phyloP scores from a whole-genome alignment of 2,113 vertebrate species.

The Oncorhynchus kisutch region DNA sequence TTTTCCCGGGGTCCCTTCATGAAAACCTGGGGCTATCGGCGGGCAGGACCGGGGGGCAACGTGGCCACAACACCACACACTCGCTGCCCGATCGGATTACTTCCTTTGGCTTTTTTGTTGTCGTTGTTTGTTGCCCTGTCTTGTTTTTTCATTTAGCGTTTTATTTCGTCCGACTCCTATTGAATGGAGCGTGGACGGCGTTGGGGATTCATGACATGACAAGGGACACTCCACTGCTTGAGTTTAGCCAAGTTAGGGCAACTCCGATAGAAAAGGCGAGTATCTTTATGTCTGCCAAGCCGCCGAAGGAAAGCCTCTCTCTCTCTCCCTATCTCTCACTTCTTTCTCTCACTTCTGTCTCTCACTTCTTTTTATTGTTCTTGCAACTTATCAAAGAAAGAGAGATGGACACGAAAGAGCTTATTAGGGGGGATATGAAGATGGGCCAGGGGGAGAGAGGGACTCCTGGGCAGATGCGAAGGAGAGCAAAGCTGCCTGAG shows the following conservation, averaged over 20 bases:
- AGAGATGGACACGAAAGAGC: conserved; percentile 77
- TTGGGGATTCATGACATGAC: conserved; percentile 91
- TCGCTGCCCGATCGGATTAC: conserved; percentile 64
- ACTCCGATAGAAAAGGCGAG: conserved; percentile 88
- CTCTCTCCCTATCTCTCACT: conserved; percentile 47
- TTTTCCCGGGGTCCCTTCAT: conserved; percentile 43
- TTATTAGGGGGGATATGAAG: conserved; percentile 74
- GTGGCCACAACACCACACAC: conserved; percentile 44
- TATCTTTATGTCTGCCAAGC: conserved; percentile 95
- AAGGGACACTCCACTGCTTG: conserved; percentile 81
- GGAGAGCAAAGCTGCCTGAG: conserved; percentile 44
- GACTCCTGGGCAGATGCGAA: conserved; percentile 60
- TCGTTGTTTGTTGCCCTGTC: conserved; percentile 31
- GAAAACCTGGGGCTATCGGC: conserved; percentile 46
- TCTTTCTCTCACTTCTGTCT: conserved; percentile 55
- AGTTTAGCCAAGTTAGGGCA: conserved; percentile 93
- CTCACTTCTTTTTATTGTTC: conserved; percentile 80
- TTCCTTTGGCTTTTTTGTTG: conserved; percentile 51
- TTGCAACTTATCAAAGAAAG: conserved; percentile 83
- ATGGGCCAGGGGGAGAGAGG: conserved; percentile 71
- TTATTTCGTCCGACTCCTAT: conserved; percentile 69
- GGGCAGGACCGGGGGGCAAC: conserved; percentile 42
- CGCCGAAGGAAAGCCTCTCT: conserved; percentile 81
- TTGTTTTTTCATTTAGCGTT: conserved; percentile 69
- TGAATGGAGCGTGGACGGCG: conserved; percentile 77